Base-by-base conservation (phyloP, 1,140 invertebrate species). In the Papilio polyxenes region DNA sequence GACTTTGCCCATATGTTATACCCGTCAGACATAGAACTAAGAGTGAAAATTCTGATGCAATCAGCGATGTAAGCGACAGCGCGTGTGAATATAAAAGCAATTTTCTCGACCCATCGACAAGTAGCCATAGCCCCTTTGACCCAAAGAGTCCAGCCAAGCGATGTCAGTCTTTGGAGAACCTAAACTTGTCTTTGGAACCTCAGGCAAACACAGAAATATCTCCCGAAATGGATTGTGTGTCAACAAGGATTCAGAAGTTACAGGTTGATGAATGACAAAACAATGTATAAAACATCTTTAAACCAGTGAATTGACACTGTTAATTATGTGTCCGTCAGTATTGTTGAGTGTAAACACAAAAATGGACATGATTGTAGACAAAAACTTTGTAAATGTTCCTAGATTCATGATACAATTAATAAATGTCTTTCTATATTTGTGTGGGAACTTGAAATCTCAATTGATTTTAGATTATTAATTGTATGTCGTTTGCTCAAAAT, bases 31-130 rank as follows among this genome's bases (percentile, higher is more conserved):
- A 95, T 83, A 90, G 95, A 89, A 96, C 95, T 82, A 95, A 95
- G 87, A 96, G 95, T 88, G 95, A 96, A 86, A 96, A 96, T 88
- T 95, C 95, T 8, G 95, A 96, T 83, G 91, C 90, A 17, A 90
- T 95, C 44, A 89, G 87, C 89, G 85, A 95, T 87, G 84, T 87
- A 75, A 89, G 80, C 82, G 92, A 93, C 11, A 85, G 81, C 51
- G 87, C 82, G 40, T 91, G 89, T 86, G 92, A 93, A 48, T 88
- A 88, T 76, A 92, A 92, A 82, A 91, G 87, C 84, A 91, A 87
- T 86, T 87, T 92, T 74, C 81, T 93, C 79, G 92, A 94, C 80
- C 92, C 93, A 13, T 93, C 91, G 7, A 93, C 93, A 2, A 93
- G 92, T 82, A 88, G 88, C n/a, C 89, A 79, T 44, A 77, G 78